These are phyloP conservation scores for Aldabrachelys gigantea DNA, from an alignment of 2,113 vertebrate genomes.

Conservation along the genomic window DNA sequence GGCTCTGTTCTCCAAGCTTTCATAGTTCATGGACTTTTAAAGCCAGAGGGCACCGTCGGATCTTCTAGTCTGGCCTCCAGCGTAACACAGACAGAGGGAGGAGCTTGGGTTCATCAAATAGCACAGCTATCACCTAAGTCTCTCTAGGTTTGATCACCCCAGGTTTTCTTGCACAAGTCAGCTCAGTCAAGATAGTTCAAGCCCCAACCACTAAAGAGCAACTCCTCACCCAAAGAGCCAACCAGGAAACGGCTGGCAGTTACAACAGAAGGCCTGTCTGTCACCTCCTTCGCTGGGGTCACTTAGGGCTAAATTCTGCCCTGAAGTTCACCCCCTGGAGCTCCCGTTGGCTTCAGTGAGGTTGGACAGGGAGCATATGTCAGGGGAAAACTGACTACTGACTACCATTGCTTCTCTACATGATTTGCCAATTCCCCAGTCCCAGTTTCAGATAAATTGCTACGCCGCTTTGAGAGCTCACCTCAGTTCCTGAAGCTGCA, in stretches of 20 bases:
- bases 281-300: not conserved
- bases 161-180: not conserved
- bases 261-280: not conserved
- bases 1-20: not conserved
- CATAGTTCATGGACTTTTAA: not conserved
- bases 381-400: not conserved
- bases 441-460: not conserved
- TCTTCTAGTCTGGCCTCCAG: not conserved
- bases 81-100: not conserved
- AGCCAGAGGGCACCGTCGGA: not conserved
- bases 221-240: not conserved
- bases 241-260: not conserved
- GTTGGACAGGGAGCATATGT: not conserved
- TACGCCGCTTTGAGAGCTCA: conserved; percentile 56
- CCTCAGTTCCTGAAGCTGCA: conserved; percentile 81
- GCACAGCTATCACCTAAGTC: not conserved
- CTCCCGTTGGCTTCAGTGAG: not conserved
- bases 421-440: not conserved
- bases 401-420: not conserved
- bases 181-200: not conserved
- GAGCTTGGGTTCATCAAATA: not conserved
- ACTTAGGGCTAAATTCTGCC: not conserved
- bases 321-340: not conserved
- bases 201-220: not conserved
- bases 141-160: not conserved